phyloP scores from a whole-genome alignment of 2,888 invertebrate genomes.

The Glyphotaelius pellucidus region DNA sequence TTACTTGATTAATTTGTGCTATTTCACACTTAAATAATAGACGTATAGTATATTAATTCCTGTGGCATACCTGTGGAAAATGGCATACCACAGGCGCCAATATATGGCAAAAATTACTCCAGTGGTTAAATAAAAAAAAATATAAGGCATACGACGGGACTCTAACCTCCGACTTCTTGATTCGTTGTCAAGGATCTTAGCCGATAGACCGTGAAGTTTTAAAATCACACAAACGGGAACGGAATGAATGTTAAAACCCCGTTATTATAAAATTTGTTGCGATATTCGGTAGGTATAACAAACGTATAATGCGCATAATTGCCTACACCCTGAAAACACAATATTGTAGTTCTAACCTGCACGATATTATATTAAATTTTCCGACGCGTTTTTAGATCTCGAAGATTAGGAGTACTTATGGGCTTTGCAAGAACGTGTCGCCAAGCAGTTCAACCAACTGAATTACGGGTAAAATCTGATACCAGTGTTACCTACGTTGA shows the following conservation, averaged over 20 bases:
- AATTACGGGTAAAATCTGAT: background rate
- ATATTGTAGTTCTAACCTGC: background rate
- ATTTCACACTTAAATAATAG: too few species aligned
- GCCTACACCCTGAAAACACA: background rate
- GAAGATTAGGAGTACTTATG: background rate
- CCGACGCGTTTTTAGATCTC: conserved; percentile 18
- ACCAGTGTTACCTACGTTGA: background rate
- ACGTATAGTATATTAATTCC: too few species aligned
- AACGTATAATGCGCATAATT: background rate
- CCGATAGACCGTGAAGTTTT: too few species aligned
- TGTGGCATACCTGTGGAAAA: too few species aligned
- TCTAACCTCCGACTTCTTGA: too few species aligned
- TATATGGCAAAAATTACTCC: too few species aligned
- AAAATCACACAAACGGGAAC: background rate
- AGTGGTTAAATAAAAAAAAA: too few species aligned
- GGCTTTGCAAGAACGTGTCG: conserved; percentile 12
- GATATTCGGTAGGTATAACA: background rate
- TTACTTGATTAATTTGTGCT: too few species aligned
- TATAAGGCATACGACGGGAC: too few species aligned
- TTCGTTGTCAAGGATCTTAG: too few species aligned
- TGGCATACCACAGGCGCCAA: too few species aligned
- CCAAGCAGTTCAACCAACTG: background rate
- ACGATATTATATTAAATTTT: conserved; percentile 21
- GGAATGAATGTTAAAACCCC: background rate
- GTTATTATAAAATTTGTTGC: background rate